These are phyloP conservation scores for Bombycilla garrulus DNA, from an alignment of 2,113 vertebrate species.

Conservation along the genomic window DNA sequence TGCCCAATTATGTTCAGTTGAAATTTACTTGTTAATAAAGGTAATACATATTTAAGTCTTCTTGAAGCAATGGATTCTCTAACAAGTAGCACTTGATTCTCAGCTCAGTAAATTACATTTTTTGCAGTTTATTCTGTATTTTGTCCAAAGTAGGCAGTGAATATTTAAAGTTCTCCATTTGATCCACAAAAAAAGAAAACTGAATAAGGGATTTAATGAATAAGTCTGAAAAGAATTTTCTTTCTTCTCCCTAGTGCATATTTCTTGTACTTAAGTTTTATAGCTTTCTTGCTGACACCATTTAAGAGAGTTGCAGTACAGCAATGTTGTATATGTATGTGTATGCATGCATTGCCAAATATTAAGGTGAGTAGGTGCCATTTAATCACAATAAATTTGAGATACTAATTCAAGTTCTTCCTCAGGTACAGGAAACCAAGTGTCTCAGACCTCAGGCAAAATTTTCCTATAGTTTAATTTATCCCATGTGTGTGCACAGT, in stretches of 20 bases:
- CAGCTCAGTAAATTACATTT: background rate
- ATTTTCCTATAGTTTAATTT: background rate
- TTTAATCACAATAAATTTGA: background rate
- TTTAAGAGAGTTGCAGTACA: background rate
- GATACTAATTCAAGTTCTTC: background rate
- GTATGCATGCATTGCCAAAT: background rate
- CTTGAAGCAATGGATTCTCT: background rate
- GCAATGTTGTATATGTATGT: background rate
- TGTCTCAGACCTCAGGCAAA: background rate
- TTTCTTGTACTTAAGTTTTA: background rate
- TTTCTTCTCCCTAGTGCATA: background rate
- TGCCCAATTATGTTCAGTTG: background rate
- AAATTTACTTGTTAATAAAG: background rate
- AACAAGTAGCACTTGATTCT: background rate
- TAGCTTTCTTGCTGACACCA: background rate
- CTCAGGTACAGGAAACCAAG: background rate
- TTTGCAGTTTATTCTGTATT: background rate
- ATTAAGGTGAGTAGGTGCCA: background rate
- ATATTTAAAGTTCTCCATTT: background rate
- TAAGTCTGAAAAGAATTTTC: background rate
- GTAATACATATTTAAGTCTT: background rate
- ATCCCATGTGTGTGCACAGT: background rate
- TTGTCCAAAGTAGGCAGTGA: background rate
- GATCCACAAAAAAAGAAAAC: background rate
- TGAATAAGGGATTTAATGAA: background rate